Percentiles rank a stretch among this genome's conserved stretches.
Evolutionary conservation across 2,888 invertebrate genomes (phyloP).

Genomic region (Drosophila mimetica): DNA sequence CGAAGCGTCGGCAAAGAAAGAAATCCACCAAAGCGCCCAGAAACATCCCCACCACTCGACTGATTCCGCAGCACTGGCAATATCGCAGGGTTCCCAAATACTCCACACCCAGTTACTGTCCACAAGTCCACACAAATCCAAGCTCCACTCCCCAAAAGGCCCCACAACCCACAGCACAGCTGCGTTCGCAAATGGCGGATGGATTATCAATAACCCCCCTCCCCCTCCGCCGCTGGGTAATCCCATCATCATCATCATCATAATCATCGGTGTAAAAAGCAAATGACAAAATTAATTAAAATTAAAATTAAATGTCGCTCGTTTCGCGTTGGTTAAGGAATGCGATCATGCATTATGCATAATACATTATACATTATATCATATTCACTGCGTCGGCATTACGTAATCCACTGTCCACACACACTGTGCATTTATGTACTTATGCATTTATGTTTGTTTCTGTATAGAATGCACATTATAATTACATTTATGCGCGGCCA

Average conservation of each 20-base stretch:
- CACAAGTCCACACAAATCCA: conserved; percentile 21
- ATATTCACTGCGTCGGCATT: conserved; percentile 8
- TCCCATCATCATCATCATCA: neutral
- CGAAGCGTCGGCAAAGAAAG: conserved; percentile 42
- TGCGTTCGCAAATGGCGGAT: conserved; percentile 16
- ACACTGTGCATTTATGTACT: neutral
- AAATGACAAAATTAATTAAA: conserved; percentile 62
- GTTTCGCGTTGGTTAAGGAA: conserved; percentile 42
- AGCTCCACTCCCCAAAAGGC: neutral
- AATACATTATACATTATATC: conserved; percentile 28
- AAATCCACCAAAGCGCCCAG: conserved; percentile 51
- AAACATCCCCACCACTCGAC: conserved; percentile 30
- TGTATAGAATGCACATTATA: conserved; percentile 63
- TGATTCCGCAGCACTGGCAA: conserved; percentile 9
- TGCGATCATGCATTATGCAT: conserved; percentile 53
- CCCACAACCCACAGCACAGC: conserved; percentile 2
- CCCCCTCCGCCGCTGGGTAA: neutral
- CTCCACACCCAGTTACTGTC: neutral
- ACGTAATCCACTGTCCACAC: conserved; percentile 15
- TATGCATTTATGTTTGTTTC: conserved; percentile 13
- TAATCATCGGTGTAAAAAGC: conserved; percentile 17
- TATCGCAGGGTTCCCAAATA: too few relatives aligned
- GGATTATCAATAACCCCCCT: conserved; percentile 20
- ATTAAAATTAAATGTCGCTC: conserved; percentile 50
- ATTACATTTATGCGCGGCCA: conserved; percentile 69